Base-by-base conservation (phyloP, 2,888 invertebrate genomes). In the Tipula lateralis region DNA sequence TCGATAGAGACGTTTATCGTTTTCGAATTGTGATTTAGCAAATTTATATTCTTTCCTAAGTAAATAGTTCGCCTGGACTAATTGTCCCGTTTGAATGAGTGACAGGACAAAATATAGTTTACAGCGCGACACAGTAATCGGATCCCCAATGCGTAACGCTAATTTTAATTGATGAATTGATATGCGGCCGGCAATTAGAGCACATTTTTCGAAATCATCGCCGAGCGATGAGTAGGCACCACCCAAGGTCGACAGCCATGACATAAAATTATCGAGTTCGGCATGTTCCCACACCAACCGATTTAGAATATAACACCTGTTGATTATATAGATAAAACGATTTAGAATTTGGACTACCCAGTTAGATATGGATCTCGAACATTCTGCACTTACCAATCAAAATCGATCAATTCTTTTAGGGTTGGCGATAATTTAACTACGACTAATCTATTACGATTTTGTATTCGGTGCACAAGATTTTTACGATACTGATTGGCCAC, bases 151-250 rank as follows among this genome's bases (percentile, higher is more conserved):
- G 87, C 94, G 92, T 86, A 94, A 88, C 0, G 98, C 97, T 30
- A 99, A 91, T 88, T 92, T 92, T 86, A 98, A 92, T 89, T 99
- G 99, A 86, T 94, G 92, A 19, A 94, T 84, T 12, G 98, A 97
- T 89, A 98, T 97, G 88, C 94, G 93, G 0, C 96, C 97, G 34
- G 99, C 99, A 87, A 94, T 94, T 88, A 95, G 92, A 13, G 98
- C 98, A 96, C 96, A 96, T 87, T 93, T 91, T 84, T 92, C 91
- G 89, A 95, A 95, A 88, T 96, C 94, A 88, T 99, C 98, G 1
- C 99, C 99, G 84, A 99, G 91, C 0, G 98, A 96, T 1, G 99
- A 99, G 90, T 96, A 99, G 0, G 97, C 99, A 83, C 99, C 99
- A 1, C 99, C 99, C 16, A 99, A 92, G 0, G 99, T 99, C 24